A percentile compares a stretch with the other conserved stretches of the same genome.
These are phyloP conservation scores for Temnothorax longispinosus DNA, from an alignment of 1,140 invertebrate genomes.

Conservation along the genomic window DNA sequence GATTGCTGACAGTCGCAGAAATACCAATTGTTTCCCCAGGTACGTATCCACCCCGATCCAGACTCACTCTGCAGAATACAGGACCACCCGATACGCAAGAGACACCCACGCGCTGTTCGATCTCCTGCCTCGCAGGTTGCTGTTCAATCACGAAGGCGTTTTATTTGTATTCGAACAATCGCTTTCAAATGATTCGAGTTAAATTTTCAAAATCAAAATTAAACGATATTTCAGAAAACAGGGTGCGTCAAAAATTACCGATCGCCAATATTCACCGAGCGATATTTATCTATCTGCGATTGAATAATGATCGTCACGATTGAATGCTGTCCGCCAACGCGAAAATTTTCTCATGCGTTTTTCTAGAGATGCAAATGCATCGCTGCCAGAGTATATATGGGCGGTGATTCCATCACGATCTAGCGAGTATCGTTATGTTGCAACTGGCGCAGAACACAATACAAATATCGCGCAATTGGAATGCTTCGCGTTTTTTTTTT, in stretches of 20 bases:
- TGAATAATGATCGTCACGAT: slow-evolving; percentile 49
- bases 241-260: not conserved
- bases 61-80: slow-evolving; percentile 93
- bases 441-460: not conserved
- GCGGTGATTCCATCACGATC: slow-evolving; percentile 10
- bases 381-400: not conserved
- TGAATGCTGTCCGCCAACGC: slow-evolving; percentile 68
- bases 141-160: slow-evolving; percentile 79
- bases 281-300: not conserved
- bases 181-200: not conserved
- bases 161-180: not conserved
- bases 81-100: slow-evolving; percentile 94
- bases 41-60: slow-evolving; percentile 97
- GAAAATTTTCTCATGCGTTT: slow-evolving; percentile 65
- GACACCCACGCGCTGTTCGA: slow-evolving; percentile 95
- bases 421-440: slow-evolving; percentile 11
- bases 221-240: not conserved
- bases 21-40: slow-evolving; percentile 96
- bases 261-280: not conserved
- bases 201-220: not conserved
- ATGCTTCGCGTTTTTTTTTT: not conserved
- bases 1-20: slow-evolving; percentile 94
- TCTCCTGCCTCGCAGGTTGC: slow-evolving; percentile 96
- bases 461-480: not conserved
- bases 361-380: slow-evolving; percentile 46